Evolutionary conservation across 2,113 vertebrate species (phyloP).

Genomic region (Phasianus colchicus): DNA sequence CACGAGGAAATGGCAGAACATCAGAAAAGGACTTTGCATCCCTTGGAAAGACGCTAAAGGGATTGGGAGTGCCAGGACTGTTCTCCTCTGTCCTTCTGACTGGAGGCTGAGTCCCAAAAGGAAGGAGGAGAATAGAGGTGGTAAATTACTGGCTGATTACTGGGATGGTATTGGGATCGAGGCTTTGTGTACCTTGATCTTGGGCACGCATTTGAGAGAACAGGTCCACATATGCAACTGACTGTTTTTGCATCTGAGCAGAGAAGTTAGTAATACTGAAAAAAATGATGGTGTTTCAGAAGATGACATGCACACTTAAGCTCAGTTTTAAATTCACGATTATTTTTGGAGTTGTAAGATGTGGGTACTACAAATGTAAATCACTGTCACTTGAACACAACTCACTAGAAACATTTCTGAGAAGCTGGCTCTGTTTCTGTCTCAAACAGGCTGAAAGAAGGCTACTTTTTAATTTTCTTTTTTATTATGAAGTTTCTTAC

Average conservation of each 20-base stretch:
- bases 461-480: rapidly evolving
- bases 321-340: neutral
- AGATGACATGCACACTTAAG: neutral
- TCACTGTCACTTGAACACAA: neutral
- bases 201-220: no score
- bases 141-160: no score
- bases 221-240: neutral
- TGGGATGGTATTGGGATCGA: no score
- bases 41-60: no score
- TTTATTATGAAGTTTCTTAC: neutral
- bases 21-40: no score
- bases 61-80: no score
- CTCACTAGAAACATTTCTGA: neutral
- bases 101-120: no score
- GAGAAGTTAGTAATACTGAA: neutral
- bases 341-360: neutral
- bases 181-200: no score
- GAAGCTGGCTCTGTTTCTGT: neutral
- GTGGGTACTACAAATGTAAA: neutral
- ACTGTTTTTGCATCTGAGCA: neutral
- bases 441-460: neutral
- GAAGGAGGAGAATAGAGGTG: no score
- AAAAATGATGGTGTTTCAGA: neutral
- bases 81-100: no score
- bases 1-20: no score